A percentile compares a stretch with the other conserved stretches of the same genome.
These are phyloP conservation scores for Chrysodeixis includens DNA, from an alignment of 2,888 invertebrate species.

Conservation along the genomic window DNA sequence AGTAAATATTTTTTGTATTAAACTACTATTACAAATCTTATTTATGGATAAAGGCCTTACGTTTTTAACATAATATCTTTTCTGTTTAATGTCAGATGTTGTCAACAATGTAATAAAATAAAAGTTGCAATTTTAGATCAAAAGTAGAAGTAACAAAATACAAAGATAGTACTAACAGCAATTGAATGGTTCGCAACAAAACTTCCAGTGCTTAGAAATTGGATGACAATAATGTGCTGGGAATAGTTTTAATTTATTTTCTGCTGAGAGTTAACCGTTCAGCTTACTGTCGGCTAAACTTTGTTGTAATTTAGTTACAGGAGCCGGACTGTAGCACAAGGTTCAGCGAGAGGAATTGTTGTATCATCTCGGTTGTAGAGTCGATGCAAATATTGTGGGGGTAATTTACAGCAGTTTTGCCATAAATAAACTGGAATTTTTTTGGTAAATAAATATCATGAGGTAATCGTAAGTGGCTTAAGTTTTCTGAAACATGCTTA, in stretches of 20 bases:
- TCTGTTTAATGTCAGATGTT: too few relatives aligned
- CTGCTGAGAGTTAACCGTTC: not conserved
- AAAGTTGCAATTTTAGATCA: not conserved
- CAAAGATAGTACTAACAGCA: not conserved
- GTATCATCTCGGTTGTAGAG: not conserved
- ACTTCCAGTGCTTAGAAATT: slow-evolving; percentile 5
- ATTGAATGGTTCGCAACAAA: not conserved
- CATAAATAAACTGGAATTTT: too few relatives aligned
- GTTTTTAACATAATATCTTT: too few relatives aligned
- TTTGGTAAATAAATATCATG: too few relatives aligned
- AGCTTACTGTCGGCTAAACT: not conserved
- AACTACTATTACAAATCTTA: too few relatives aligned
- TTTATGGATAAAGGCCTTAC: too few relatives aligned
- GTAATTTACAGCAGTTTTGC: not conserved
- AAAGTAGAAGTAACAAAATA: not conserved
- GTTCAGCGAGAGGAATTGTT: not conserved
- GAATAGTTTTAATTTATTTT: slow-evolving; percentile 10
- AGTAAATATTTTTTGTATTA: too few relatives aligned
- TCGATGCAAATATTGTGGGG: not conserved
- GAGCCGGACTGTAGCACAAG: not conserved
- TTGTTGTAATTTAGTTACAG: not conserved
- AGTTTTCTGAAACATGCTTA: too few relatives aligned
- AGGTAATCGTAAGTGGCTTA: too few relatives aligned
- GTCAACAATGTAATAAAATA: not conserved
- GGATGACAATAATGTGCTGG: not conserved